phyloP scores from a whole-genome alignment of 1,140 invertebrate species.

The Heliothis virescens region DNA sequence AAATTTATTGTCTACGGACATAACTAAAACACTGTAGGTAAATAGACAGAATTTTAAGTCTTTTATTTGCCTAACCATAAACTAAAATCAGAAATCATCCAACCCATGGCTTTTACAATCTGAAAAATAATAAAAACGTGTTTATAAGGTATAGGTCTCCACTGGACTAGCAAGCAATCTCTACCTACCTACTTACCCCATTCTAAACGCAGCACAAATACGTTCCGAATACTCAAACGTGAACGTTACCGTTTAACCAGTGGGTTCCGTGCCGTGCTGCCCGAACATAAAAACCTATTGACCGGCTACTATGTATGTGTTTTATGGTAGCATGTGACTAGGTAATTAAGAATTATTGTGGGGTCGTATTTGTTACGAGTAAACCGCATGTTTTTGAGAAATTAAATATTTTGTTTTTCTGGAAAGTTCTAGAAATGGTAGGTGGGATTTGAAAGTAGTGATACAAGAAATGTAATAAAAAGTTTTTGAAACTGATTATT shows the following conservation, averaged over 20 bases:
- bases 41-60: too few species aligned
- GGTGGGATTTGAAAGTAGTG: neutral
- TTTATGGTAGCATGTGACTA: conserved; percentile 39
- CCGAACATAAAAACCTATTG: conserved; percentile 66
- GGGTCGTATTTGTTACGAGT: conserved; percentile 32
- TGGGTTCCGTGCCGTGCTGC: conserved; percentile 65
- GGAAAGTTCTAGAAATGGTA: neutral
- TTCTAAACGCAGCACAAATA: conserved; percentile 46
- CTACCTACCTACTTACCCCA: neutral
- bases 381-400: conserved; percentile 8
- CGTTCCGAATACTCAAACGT: conserved; percentile 49
- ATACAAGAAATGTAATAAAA: too few species aligned
- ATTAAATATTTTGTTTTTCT: too few species aligned
- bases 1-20: too few species aligned
- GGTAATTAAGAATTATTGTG: too few species aligned
- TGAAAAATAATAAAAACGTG: too few species aligned
- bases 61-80: too few species aligned
- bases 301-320: conserved; percentile 54
- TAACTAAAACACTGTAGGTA: too few species aligned
- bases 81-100: too few species aligned
- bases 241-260: conserved; percentile 60
- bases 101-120: too few species aligned
- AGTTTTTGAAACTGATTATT: too few species aligned
- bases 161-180: neutral
- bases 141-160: too few species aligned